phyloP scores from a whole-genome alignment of 2,888 invertebrate genomes.

The Oligia latruncula region DNA sequence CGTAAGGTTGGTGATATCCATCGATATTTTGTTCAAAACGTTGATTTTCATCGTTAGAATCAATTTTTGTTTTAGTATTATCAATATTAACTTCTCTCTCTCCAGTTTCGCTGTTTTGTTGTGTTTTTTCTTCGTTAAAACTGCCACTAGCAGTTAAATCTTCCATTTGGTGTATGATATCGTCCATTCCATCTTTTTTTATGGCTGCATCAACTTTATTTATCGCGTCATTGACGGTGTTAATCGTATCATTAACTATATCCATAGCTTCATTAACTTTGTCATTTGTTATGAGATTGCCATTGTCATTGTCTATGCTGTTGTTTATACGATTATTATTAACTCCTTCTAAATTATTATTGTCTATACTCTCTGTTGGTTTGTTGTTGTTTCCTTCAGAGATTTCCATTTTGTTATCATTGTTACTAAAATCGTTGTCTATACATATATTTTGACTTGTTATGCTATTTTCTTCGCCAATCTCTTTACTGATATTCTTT shows the following conservation, averaged over 20 bases:
- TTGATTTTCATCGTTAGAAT: neutral
- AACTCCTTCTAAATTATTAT: neutral
- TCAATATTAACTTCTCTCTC: conserved; percentile 44
- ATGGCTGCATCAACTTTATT: conserved; percentile 6
- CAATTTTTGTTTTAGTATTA: conserved; percentile 2
- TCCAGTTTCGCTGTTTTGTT: conserved; percentile 40
- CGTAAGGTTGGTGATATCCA: neutral
- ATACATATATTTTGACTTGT: conserved; percentile 23
- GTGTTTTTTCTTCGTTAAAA: neutral
- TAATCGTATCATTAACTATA: conserved; percentile 35
- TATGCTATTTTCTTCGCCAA: neutral
- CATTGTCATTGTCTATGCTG: neutral
- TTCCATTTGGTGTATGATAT: conserved; percentile 39
- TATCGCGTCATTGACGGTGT: conserved; percentile 17
- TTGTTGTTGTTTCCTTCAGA: neutral
- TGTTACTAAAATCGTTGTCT: conserved; percentile 19
- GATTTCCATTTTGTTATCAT: neutral
- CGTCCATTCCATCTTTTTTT: conserved; percentile 34
- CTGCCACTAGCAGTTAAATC: conserved; percentile 13
- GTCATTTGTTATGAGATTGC: neutral
- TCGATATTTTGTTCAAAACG: neutral
- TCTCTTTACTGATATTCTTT: neutral
- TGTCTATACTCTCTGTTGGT: neutral
- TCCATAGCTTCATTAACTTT: conserved; percentile 37
- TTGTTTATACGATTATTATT: neutral